Conservation (phyloP, 2,888 invertebrate genomes). For the Coecobrya sp. region DNA sequence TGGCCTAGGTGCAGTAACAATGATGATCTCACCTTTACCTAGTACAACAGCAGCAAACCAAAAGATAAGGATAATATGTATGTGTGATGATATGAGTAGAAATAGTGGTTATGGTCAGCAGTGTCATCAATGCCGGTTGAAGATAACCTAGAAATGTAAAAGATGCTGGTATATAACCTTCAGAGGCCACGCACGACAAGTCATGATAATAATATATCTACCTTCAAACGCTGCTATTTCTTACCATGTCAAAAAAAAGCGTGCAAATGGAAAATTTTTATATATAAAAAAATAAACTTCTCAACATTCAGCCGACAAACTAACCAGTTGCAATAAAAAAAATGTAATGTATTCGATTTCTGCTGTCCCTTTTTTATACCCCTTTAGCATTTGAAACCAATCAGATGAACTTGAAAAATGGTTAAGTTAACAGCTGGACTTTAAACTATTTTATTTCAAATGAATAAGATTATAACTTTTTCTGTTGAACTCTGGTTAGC, state of each 20-base stretch:
- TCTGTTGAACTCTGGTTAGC: too few species aligned
- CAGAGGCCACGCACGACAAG: conserved; percentile 74
- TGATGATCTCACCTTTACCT: conserved; percentile 49
- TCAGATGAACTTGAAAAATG: too few species aligned
- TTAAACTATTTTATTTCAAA: too few species aligned
- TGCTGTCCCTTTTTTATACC: too few species aligned
- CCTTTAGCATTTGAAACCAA: too few species aligned
- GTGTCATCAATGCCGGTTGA: neutral
- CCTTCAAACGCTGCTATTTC: neutral
- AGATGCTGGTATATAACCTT: conserved; percentile 26
- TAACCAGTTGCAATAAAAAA: too few species aligned
- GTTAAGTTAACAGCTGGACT: too few species aligned
- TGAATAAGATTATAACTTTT: too few species aligned
- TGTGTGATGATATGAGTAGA: neutral
- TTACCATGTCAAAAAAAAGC: neutral
- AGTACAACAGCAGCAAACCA: too few species aligned
- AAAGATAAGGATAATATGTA: neutral
- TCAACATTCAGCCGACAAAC: too few species aligned
- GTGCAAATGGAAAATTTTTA: neutral
- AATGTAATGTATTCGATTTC: too few species aligned
- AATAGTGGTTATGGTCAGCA: neutral
- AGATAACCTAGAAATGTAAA: conserved; percentile 27
- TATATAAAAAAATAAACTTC: too few species aligned
- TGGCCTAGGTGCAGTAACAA: conserved; percentile 10
- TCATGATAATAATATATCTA: conserved; percentile 18